Evolutionary conservation across 2,888 invertebrate species (phyloP).

Genomic region (Patella depressa): DNA sequence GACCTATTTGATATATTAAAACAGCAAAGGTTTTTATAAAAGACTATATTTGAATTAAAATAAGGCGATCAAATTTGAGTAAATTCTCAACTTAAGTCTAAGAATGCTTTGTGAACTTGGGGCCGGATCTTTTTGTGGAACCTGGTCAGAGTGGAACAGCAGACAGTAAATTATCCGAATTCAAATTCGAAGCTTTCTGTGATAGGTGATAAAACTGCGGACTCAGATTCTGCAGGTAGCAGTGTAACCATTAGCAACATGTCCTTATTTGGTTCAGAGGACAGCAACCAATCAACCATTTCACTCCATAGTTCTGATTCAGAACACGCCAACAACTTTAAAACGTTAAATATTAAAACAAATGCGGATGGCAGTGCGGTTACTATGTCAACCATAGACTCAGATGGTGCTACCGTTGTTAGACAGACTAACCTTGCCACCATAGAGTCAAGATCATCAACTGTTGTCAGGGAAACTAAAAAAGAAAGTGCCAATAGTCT

Average conservation of each 20-base stretch:
- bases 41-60: too few relatives aligned
- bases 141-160: neutral
- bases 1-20: too few relatives aligned
- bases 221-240: constrained; percentile 13
- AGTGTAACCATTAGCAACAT: constrained; percentile 3
- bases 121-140: constrained; percentile 35
- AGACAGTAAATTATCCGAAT: neutral
- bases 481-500: neutral
- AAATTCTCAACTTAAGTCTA: too few relatives aligned
- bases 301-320: constrained; percentile 58
- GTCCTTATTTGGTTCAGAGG: constrained; percentile 47
- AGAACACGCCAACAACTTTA: constrained; percentile 49
- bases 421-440: neutral
- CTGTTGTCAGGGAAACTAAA: too few relatives aligned
- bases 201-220: neutral
- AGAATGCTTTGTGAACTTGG: too few relatives aligned
- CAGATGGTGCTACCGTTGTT: neutral
- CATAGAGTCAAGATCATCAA: neutral
- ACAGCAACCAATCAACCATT: constrained; percentile 61
- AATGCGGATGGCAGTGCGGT: neutral
- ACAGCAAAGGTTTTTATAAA: too few relatives aligned
- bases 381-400: neutral
- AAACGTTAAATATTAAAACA: constrained; percentile 14
- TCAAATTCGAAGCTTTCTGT: neutral
- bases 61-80: too few relatives aligned